Percentiles rank a stretch among this genome's conserved stretches.
These are phyloP conservation scores for Tokudaia muenninki DNA, from an alignment of 2,797 vertebrate genomes.

Conservation along the genomic window DNA sequence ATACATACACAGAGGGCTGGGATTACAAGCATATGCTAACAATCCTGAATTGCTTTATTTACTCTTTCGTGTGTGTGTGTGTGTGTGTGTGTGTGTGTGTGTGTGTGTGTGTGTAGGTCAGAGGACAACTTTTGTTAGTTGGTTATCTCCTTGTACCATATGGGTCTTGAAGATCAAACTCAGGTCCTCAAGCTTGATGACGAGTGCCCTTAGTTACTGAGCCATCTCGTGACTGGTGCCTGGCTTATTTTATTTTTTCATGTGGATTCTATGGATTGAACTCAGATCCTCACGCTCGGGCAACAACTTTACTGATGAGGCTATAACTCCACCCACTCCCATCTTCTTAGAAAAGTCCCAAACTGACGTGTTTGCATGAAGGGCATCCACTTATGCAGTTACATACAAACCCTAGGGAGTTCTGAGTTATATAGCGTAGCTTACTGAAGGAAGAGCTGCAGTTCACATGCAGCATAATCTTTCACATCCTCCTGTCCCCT, in stretches of 20 bases:
- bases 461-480: neutral
- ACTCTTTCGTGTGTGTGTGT: neutral
- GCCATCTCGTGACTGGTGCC: neutral
- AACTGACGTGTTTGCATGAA: neutral
- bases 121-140: neutral
- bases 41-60: neutral
- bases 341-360: conserved; percentile 16
- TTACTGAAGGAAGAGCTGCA: neutral
- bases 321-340: neutral
- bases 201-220: too few species aligned
- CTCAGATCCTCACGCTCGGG: neutral
- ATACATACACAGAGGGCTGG: neutral
- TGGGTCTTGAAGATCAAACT: neutral
- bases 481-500: neutral
- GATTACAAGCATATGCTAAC: neutral
- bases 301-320: neutral
- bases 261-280: neutral
- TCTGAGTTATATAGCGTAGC: neutral
- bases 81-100: neutral
- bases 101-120: neutral
- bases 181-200: neutral
- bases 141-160: neutral
- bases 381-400: neutral
- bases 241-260: neutral
- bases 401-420: neutral